phyloP scores from a whole-genome alignment of 2,888 invertebrate species.

The Tenthredo notha region DNA sequence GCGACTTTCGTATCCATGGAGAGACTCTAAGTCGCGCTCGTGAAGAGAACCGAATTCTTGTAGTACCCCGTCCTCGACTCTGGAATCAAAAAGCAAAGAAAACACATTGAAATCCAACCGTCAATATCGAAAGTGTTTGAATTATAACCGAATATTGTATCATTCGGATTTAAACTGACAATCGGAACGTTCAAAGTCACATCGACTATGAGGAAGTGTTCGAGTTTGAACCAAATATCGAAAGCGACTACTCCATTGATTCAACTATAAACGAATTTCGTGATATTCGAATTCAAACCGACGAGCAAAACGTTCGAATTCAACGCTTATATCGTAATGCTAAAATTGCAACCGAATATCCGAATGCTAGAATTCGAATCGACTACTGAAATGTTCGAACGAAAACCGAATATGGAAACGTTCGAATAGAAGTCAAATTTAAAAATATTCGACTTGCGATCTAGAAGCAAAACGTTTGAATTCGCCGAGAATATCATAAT shows the following conservation, averaged over 20 bases:
- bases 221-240: background rate
- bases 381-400: too few species aligned
- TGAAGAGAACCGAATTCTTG: constrained; percentile 94
- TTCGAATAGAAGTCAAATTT: background rate
- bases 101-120: background rate
- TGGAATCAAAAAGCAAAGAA: constrained; percentile 71
- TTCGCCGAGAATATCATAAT: background rate
- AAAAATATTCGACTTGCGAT: background rate
- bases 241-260: background rate
- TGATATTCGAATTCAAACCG: too few species aligned
- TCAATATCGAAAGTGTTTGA: background rate
- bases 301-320: too few species aligned
- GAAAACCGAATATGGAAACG: background rate
- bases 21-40: constrained; percentile 87
- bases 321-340: too few species aligned
- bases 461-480: background rate
- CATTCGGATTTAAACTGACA: too few species aligned
- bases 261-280: background rate
- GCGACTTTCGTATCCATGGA: background rate
- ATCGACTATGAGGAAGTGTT: background rate
- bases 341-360: too few species aligned
- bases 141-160: background rate
- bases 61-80: constrained; percentile 85
- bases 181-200: too few species aligned
- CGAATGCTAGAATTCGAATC: too few species aligned